These are phyloP conservation scores for Norana najaformis DNA, from an alignment of 2,888 invertebrate species.

Conservation along the genomic window DNA sequence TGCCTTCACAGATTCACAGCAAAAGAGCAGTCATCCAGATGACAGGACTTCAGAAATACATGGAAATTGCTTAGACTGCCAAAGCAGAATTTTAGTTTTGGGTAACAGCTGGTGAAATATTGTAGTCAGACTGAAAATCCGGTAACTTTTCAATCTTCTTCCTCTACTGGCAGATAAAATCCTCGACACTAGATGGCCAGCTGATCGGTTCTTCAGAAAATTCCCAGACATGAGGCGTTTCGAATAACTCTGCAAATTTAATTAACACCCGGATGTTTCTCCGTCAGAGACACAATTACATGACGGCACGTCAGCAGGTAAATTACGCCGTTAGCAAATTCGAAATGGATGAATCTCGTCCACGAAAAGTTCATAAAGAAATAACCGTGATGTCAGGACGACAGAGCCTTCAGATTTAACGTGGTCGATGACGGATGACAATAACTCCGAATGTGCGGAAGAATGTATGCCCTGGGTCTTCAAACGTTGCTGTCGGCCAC, in stretches of 20 bases:
- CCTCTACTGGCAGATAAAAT: slow-evolving; percentile 13
- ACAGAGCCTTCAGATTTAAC: background rate
- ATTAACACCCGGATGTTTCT: background rate
- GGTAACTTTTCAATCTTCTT: slow-evolving; percentile 13
- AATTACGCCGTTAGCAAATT: background rate
- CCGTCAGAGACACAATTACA: background rate
- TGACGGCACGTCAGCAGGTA: slow-evolving; percentile 1
- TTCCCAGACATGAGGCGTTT: background rate
- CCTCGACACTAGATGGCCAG: background rate
- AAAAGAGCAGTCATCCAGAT: background rate
- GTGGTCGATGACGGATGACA: background rate
- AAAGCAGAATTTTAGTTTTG: slow-evolving; percentile 4
- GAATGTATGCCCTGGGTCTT: too few relatives aligned
- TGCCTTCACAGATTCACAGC: background rate
- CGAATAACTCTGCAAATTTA: background rate
- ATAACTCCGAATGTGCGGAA: too few relatives aligned
- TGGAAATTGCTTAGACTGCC: background rate
- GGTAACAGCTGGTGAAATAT: background rate
- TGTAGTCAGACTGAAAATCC: background rate
- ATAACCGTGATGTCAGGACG: background rate
- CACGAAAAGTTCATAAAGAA: background rate
- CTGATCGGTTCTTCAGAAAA: background rate
- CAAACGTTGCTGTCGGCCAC: too few relatives aligned
- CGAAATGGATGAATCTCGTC: background rate
- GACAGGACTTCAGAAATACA: background rate